Percentiles rank a stretch among this genome's conserved stretches.
Evolutionary conservation across 2,113 vertebrate genomes (phyloP).

Genomic region (Sinocyclocheilus anophthalmus): DNA sequence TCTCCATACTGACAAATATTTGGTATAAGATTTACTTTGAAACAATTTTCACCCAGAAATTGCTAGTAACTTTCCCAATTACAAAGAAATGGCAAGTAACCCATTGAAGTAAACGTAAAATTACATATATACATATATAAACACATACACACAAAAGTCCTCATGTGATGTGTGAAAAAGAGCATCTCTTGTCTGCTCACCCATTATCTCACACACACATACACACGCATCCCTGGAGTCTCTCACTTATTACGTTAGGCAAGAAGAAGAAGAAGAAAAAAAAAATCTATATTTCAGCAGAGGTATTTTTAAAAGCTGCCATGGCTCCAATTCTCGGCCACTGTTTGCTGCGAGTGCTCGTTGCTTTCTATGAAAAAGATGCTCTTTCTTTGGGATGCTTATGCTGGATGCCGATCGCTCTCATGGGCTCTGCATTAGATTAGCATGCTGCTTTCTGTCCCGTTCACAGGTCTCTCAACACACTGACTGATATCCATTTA

Average conservation of each 20-base stretch:
- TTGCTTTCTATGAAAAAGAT: conserved; percentile 55
- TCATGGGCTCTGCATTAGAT: not conserved
- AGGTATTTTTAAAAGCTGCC: conserved; percentile 74
- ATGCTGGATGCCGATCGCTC: not conserved
- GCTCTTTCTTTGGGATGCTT: conserved; percentile 5
- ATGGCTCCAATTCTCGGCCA: conserved; percentile 54
- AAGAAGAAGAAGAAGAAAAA: conserved; percentile 60
- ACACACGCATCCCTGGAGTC: conserved; percentile 61
- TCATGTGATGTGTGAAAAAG: conserved; percentile 42
- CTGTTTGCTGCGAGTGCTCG: conserved; percentile 51
- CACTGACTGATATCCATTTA: not conserved
- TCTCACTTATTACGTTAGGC: conserved; percentile 75
- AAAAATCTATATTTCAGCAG: conserved; percentile 74
- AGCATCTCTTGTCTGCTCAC: conserved; percentile 41
- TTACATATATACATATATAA: too few relatives aligned
- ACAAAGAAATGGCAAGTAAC: not conserved
- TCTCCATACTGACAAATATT: too few relatives aligned
- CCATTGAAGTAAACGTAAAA: not conserved
- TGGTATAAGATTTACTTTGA: too few relatives aligned
- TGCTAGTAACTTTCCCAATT: not conserved
- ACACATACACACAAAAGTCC: not conserved
- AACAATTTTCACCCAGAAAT: not conserved
- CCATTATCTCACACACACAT: conserved; percentile 48
- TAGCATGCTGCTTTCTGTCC: not conserved
- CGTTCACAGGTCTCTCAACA: not conserved